Conservation (phyloP, 2,113 vertebrate species). For the Beaufortia kweichowensis region DNA sequence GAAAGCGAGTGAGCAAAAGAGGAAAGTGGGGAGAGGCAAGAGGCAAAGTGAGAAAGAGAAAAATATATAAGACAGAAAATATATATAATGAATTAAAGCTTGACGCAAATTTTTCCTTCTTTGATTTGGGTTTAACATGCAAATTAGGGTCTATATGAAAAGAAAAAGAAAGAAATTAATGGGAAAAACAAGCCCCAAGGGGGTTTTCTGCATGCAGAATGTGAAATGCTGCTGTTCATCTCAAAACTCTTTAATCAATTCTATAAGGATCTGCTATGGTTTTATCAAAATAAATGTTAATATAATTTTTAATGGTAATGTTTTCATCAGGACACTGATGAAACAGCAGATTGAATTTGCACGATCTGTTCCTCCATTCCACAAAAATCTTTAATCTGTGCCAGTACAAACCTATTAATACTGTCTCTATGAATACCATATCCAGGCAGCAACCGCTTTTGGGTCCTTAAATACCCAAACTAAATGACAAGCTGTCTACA, state of each 20-base stretch:
- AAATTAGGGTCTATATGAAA: constrained; percentile 74
- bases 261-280: no score
- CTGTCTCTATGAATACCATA: background rate
- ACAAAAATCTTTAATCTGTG: background rate
- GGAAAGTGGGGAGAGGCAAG: constrained; percentile 51
- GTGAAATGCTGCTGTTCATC: background rate
- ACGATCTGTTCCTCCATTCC: background rate
- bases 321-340: no score
- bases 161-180: constrained; percentile 47
- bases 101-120: constrained; percentile 65
- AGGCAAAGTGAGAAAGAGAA: constrained; percentile 23
- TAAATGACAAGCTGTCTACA: background rate
- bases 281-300: background rate
- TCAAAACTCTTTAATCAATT: no score
- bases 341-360: no score
- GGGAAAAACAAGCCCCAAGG: constrained; percentile 34
- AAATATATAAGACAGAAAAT: background rate
- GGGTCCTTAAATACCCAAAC: constrained; percentile 1
- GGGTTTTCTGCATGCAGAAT: constrained; percentile 1
- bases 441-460: background rate
- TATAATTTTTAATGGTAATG: no score
- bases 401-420: constrained; percentile 2
- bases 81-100: constrained; percentile 24
- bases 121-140: constrained; percentile 74
- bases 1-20: constrained; percentile 47